Evolutionary conservation across 2,888 invertebrate species (phyloP).

Genomic region (Zaprionus obscuricornis): DNA sequence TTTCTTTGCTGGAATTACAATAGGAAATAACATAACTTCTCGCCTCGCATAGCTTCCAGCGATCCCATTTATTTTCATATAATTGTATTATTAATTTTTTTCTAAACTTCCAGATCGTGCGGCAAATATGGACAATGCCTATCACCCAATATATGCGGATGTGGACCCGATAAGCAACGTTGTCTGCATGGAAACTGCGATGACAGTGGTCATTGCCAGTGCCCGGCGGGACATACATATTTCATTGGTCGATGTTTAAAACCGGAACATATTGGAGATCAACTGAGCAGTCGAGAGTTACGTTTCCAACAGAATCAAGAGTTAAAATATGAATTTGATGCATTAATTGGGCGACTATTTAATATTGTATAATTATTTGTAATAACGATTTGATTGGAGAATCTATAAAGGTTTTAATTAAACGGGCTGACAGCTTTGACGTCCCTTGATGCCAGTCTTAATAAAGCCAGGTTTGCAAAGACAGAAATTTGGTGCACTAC

Average conservation of each 20-base stretch:
- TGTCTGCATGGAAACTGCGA: slow-evolving; percentile 71
- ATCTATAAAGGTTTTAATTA: slow-evolving; percentile 26
- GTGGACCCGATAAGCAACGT: slow-evolving; percentile 66
- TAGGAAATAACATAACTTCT: too few species aligned
- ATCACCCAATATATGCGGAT: slow-evolving; percentile 81
- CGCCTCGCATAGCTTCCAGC: too few species aligned
- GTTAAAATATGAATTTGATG: slow-evolving; percentile 72
- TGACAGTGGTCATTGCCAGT: slow-evolving; percentile 67
- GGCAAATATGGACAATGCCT: slow-evolving; percentile 79
- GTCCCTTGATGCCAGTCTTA: slow-evolving; percentile 83
- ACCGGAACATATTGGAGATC: slow-evolving; percentile 32
- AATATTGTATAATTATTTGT: slow-evolving; percentile 33
- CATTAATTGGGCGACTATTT: slow-evolving; percentile 72
- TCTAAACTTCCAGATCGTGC: slow-evolving; percentile 63
- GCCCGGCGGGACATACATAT: slow-evolving; percentile 60
- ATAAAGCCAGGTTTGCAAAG: slow-evolving; percentile 88
- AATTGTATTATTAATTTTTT: not conserved
- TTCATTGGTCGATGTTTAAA: slow-evolving; percentile 74
- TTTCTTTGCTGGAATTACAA: too few species aligned
- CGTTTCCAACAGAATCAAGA: slow-evolving; percentile 55
- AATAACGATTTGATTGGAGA: slow-evolving; percentile 13
- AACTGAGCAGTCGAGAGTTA: slow-evolving; percentile 50
- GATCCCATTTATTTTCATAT: not conserved
- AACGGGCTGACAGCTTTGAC: slow-evolving; percentile 85
- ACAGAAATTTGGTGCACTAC: slow-evolving; percentile 89